Conservation (phyloP, 1,140 invertebrate species). For the Marisa cornuarietis region DNA sequence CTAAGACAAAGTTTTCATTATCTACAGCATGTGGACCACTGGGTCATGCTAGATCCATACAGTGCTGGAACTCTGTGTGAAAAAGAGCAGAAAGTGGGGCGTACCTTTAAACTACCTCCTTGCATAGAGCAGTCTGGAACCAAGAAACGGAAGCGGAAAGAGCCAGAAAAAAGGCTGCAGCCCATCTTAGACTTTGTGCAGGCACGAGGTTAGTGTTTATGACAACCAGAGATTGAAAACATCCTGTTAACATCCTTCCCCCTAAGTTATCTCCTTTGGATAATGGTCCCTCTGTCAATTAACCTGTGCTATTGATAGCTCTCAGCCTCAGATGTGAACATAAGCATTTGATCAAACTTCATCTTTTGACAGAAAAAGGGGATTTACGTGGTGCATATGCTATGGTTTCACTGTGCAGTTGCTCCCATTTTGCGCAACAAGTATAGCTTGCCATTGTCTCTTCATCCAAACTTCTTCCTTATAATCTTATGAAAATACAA, state of each 20-base stretch:
- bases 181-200: slow-evolving; percentile 19
- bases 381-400: not conserved
- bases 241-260: too few species aligned
- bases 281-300: too few species aligned
- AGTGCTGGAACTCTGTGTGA: slow-evolving; percentile 19
- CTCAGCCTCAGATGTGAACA: too few species aligned
- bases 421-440: too few species aligned
- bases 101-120: slow-evolving; percentile 2
- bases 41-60: slow-evolving; percentile 38
- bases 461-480: too few species aligned
- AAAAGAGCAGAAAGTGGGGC: slow-evolving; percentile 1
- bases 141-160: not conserved
- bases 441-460: too few species aligned
- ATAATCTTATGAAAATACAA: too few species aligned
- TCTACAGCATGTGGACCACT: slow-evolving; percentile 30
- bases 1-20: not conserved
- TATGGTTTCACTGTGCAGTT: too few species aligned
- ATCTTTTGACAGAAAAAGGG: too few species aligned
- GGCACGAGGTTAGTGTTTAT: slow-evolving; percentile 1
- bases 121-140: not conserved
- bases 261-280: too few species aligned
- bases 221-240: not conserved
- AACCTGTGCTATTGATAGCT: too few species aligned
- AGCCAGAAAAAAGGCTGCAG: not conserved
- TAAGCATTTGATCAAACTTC: too few species aligned